Evolutionary conservation across 2,797 vertebrate genomes (phyloP).

Genomic region (Sebastes variabilis): DNA sequence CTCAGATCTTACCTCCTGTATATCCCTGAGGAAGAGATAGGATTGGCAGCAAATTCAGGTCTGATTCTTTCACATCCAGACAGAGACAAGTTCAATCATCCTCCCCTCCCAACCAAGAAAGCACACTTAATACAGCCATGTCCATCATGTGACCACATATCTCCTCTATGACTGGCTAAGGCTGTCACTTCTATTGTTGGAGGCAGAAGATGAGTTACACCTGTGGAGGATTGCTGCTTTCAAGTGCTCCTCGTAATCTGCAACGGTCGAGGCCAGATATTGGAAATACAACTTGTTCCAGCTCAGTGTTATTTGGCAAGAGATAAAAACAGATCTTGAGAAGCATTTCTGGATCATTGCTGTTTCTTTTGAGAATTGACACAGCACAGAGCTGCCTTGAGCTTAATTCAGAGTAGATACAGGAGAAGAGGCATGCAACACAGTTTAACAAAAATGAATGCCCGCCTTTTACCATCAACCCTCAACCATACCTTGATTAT

Average conservation of each 20-base stretch:
- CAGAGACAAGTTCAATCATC: conserved; percentile 64
- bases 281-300: conserved; percentile 4
- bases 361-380: neutral
- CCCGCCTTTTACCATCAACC: neutral
- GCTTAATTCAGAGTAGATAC: neutral
- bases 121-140: conserved; percentile 72
- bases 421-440: neutral
- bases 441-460: neutral
- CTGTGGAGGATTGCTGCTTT: conserved; percentile 55
- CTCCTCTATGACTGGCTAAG: conserved; percentile 64
- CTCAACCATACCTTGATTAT: neutral
- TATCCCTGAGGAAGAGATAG: conserved; percentile 45
- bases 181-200: conserved; percentile 79
- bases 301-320: neutral
- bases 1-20: conserved; percentile 71
- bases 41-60: conserved; percentile 31
- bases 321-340: neutral
- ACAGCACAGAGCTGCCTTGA: neutral
- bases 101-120: conserved; percentile 19
- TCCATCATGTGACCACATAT: conserved; percentile 66
- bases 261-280: neutral
- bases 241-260: conserved; percentile 26
- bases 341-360: neutral
- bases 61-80: conserved; percentile 65
- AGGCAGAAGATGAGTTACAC: conserved; percentile 60